phyloP scores from a whole-genome alignment of 2,888 invertebrate genomes.

The Bedellia somnulentella region DNA sequence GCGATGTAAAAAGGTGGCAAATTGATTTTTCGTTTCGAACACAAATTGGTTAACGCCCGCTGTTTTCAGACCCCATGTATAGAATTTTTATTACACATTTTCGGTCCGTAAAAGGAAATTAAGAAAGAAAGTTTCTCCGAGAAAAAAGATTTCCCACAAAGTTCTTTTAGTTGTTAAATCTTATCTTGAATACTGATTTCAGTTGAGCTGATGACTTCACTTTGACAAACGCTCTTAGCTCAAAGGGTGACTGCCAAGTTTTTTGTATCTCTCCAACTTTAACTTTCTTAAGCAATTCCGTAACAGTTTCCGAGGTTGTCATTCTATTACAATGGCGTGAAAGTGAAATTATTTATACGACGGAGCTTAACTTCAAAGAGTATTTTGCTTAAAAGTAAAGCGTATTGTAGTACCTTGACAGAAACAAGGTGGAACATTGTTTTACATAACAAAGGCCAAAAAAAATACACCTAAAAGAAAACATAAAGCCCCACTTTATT shows the following conservation, averaged over 20 bases:
- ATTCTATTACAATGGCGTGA: conserved; percentile 54
- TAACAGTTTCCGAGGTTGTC: conserved; percentile 44
- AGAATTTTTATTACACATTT: no score
- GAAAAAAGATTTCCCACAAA: no score
- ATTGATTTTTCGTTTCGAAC: conserved; percentile 1
- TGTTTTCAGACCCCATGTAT: not conserved
- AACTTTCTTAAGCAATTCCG: no score
- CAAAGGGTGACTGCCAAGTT: no score
- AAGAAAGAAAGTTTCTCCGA: no score
- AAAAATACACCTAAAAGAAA: conserved; percentile 61
- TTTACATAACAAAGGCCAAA: conserved; percentile 58
- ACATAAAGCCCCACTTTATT: conserved; percentile 63
- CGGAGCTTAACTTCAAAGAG: conserved; percentile 61
- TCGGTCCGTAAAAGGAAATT: no score
- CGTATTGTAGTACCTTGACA: conserved; percentile 53
- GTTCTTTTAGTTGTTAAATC: no score
- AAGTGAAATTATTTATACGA: conserved; percentile 60
- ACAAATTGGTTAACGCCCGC: not conserved
- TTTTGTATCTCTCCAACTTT: no score
- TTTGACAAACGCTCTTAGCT: no score
- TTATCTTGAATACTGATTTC: no score
- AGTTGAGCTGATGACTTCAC: no score
- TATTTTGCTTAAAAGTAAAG: conserved; percentile 61
- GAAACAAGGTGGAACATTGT: conserved; percentile 60
- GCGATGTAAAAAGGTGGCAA: conserved; percentile 2